Evolutionary conservation across 2,113 vertebrate genomes (phyloP), one percentile per base, ranked within the genome.

Genomic region (Origma solitaria): DNA sequence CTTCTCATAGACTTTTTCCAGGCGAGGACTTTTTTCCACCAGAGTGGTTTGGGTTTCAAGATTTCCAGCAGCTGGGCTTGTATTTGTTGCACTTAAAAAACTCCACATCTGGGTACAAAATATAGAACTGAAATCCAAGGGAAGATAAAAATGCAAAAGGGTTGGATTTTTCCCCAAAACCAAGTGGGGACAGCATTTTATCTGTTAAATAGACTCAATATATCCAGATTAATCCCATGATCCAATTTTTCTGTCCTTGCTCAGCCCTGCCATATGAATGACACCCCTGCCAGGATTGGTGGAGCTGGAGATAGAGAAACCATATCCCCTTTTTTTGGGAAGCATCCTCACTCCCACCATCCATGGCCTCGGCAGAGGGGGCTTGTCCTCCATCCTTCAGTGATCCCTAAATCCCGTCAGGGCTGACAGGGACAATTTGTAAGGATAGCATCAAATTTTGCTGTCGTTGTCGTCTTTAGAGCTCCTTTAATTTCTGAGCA

Each of bases 321-420:
- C 24, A 11, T 0, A 0, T 65, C 19, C 33, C 33, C 38, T 30
- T 56, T 58, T 35, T 7, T 7, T 2, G 2, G 35, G 54, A 53
- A 51, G 4, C 14, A 50, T 28, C 49, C 61, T 68, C 1, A 3
- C 31, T 44, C 53, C 45, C 44, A 22, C 13, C 10, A 9, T 28
- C 68, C 5, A 0, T 2, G 4, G n/a, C 13, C 42, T 86, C 3
- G 0, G 54, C 68, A 65, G 24, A 80, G 49, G 28, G 72, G 81
- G 25, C 57, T 92, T 11, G 1, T 88, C 71, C 57, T 64, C 5
- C 0, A 6, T 1, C 0, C 31, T 53, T 21, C 2, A 4, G 57
- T 18, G n/a, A 24, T 88, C 37, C 58, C 71, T 57, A 49, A 90
- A 80, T 61, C 75, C 60, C 18, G 1, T 11, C 76, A n/a, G 62